Evolutionary conservation across 2,113 vertebrate species (phyloP), one percentile per base, ranked within the genome.

Genomic region (Coreoperca whiteheadi): DNA sequence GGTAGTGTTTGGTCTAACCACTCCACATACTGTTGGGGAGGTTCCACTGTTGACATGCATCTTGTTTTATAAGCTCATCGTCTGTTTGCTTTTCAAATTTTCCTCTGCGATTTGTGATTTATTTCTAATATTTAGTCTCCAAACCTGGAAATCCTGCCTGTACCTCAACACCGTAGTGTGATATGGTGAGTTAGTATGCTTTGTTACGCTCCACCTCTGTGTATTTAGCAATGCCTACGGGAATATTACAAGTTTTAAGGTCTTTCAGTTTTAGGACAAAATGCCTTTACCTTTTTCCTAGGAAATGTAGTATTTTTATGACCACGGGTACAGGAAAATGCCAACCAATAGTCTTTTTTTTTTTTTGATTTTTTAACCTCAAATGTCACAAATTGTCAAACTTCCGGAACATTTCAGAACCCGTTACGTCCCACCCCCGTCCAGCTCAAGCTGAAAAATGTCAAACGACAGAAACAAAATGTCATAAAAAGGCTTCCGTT

Each of bases 371-470:
- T 59, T 74, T 50, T 18, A 4, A 60, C 15, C 32, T 30, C 8
- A 68, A 81, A 32, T 59, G 60, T 16, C 48, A 64, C 32, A 34
- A 3, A 61, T n/a, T 60, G 53, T 50, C 30, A 54, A 65, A n/a
- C 30, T 63, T 61, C n/a, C 0, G 9, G 23, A 67, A 39, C 20
- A 20, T 41, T 43, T 64, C 0, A 0, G 8, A 16, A 4, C 57
- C 0, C 0, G 9, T 51, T 57, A 5, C 5, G 20, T 59, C 16
- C 20, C 25, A 18, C 9, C 15, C 11, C 2, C 12, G 5, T n/a
- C 16, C 18, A 23, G 16, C 34, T 73, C 15, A 20, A 71, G 8
- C 16, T n/a, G 51, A 56, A 30, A 72, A 73, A 64, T 69, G 60
- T 60, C 74, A 65, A n/a, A 39, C 0, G 11, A 50, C 32, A 8